These are phyloP conservation scores for Nemurella pictetii DNA, from an alignment of 2,888 invertebrate genomes.

Conservation along the genomic window DNA sequence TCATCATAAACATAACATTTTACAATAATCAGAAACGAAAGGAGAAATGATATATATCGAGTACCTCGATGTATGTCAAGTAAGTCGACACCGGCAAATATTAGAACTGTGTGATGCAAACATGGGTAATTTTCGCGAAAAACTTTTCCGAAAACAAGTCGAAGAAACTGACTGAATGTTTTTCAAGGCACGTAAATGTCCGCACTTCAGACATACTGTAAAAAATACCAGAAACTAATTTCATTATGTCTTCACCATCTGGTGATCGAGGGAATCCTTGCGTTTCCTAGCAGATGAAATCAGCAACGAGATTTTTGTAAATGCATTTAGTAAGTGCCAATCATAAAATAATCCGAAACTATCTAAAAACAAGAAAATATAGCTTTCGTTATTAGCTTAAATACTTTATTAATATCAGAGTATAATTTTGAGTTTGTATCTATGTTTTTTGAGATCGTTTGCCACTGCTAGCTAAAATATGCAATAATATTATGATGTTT, in stretches of 20 bases:
- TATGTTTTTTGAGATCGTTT: slow-evolving; percentile 26
- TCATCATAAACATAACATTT: not conserved
- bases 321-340: slow-evolving; percentile 5
- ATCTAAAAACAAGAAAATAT: not conserved
- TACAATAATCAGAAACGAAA: too few species aligned
- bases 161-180: not conserved
- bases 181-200: slow-evolving; percentile 11
- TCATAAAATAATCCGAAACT: not conserved
- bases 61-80: not conserved
- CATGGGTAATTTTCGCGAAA: not conserved
- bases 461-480: not conserved
- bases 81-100: not conserved
- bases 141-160: not conserved
- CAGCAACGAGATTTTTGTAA: not conserved
- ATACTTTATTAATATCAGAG: not conserved
- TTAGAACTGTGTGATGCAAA: not conserved
- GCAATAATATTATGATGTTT: not conserved
- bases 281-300: too few species aligned
- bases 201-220: not conserved
- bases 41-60: too few species aligned
- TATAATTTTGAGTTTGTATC: slow-evolving; percentile 1
- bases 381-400: not conserved
- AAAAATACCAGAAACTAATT: too few species aligned
- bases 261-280: too few species aligned
- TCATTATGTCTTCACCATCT: too few species aligned